These are phyloP conservation scores for Allygus modestus DNA, from an alignment of 2,888 invertebrate species.

Conservation along the genomic window DNA sequence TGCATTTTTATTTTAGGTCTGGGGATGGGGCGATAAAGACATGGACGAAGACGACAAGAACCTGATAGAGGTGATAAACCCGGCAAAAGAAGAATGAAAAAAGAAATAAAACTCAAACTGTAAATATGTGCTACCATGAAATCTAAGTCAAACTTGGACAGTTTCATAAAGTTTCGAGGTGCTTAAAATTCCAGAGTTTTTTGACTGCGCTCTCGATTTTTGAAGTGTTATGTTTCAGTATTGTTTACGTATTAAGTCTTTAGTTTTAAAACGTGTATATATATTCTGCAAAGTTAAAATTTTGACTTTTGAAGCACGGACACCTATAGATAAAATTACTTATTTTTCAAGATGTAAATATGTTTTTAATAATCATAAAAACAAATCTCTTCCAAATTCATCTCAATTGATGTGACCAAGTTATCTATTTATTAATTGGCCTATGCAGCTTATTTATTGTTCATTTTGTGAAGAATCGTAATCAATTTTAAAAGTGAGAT, in stretches of 20 bases:
- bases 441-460: too few relatives aligned
- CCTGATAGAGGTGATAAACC: constrained; percentile 73
- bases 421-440: too few relatives aligned
- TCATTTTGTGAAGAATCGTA: too few relatives aligned
- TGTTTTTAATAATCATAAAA: too few relatives aligned
- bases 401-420: too few relatives aligned
- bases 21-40: constrained; percentile 91
- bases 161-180: not conserved
- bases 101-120: not conserved
- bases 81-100: constrained; percentile 69
- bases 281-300: too few relatives aligned
- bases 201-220: not conserved
- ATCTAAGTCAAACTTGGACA: constrained; percentile 34
- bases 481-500: too few relatives aligned
- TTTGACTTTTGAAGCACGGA: too few relatives aligned
- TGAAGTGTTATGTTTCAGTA: constrained; percentile 26
- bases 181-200: not conserved
- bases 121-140: constrained; percentile 4
- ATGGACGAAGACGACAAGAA: constrained; percentile 83
- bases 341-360: too few relatives aligned
- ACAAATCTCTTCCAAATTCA: too few relatives aligned
- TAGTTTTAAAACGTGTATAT: constrained; percentile 6
- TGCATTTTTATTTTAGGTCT: constrained; percentile 73
- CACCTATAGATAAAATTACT: too few relatives aligned
- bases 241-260: not conserved